phyloP scores from a whole-genome alignment of 2,113 vertebrate species.

The Formicarius rufipectus region DNA sequence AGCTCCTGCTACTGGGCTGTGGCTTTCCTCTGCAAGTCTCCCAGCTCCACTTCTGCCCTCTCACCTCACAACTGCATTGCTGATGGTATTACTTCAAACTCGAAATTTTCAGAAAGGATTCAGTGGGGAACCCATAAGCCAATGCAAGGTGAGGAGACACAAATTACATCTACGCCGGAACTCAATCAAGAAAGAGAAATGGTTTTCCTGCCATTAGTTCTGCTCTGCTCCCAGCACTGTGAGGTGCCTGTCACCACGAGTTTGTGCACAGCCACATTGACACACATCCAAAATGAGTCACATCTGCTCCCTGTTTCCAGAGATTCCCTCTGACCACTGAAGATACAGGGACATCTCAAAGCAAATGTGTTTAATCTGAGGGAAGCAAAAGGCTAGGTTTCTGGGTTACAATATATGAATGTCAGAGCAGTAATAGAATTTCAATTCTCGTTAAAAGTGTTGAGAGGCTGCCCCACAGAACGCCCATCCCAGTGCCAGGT shows the following conservation, averaged over 20 bases:
- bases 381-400: not conserved
- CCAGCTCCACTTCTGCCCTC: not conserved
- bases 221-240: not conserved
- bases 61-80: not conserved
- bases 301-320: not conserved
- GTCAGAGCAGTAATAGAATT: not conserved
- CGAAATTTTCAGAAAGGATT: not conserved
- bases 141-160: accelerated
- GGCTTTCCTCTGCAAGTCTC: not conserved
- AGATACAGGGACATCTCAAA: not conserved
- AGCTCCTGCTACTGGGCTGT: not conserved
- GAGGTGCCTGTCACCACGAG: not conserved
- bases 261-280: not conserved
- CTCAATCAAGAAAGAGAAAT: not conserved
- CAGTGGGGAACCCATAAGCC: not conserved
- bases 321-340: not conserved
- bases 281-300: not conserved
- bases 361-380: accelerated
- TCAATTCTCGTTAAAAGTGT: not conserved
- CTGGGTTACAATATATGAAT: not conserved
- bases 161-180: not conserved
- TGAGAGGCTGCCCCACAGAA: not conserved
- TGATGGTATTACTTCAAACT: not conserved
- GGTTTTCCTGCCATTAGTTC: not conserved
- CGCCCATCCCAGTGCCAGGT: not conserved